Conservation (phyloP, 2,888 invertebrate species). For the Bombyx huttoni region DNA sequence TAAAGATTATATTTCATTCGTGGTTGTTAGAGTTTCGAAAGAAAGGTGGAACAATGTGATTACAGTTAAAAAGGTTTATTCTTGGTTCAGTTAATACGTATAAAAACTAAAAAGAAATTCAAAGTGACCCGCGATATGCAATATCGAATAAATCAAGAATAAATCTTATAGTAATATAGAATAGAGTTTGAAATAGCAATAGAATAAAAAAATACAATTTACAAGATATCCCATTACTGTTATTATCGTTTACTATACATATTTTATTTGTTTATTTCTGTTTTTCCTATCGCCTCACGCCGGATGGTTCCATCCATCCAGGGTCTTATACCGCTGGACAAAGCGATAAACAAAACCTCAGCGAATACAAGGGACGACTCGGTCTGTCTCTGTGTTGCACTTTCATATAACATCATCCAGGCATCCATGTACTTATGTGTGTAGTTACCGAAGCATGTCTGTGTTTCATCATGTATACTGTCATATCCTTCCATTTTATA, state of each 20-base stretch:
- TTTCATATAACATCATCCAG: slow-evolving; percentile 37
- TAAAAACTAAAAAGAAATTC: background rate
- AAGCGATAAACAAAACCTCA: slow-evolving; percentile 69
- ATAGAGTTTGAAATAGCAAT: slow-evolving; percentile 49
- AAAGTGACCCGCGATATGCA: background rate
- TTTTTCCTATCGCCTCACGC: slow-evolving; percentile 54
- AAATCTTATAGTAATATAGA: slow-evolving; percentile 57
- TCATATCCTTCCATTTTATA: slow-evolving; percentile 4
- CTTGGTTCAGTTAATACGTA: slow-evolving; percentile 27
- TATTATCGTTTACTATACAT: slow-evolving; percentile 37
- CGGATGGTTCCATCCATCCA: slow-evolving; percentile 47
- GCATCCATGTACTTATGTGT: slow-evolving; percentile 47
- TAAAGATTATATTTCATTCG: slow-evolving; percentile 68
- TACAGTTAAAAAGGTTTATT: slow-evolving; percentile 51
- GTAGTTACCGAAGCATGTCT: slow-evolving; percentile 58
- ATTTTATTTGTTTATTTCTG: slow-evolving; percentile 48
- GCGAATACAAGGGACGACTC: slow-evolving; percentile 62
- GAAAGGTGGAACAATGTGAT: slow-evolving; percentile 57
- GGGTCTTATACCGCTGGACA: slow-evolving; percentile 68
- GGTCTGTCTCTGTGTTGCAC: slow-evolving; percentile 62
- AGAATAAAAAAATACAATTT: slow-evolving; percentile 29
- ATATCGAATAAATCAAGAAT: slow-evolving; percentile 38
- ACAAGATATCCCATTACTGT: slow-evolving; percentile 35
- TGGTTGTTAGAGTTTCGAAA: slow-evolving; percentile 66
- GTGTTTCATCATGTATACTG: slow-evolving; percentile 26